phyloP scores from a whole-genome alignment of 2,113 vertebrate genomes.

The Petroica traversi region DNA sequence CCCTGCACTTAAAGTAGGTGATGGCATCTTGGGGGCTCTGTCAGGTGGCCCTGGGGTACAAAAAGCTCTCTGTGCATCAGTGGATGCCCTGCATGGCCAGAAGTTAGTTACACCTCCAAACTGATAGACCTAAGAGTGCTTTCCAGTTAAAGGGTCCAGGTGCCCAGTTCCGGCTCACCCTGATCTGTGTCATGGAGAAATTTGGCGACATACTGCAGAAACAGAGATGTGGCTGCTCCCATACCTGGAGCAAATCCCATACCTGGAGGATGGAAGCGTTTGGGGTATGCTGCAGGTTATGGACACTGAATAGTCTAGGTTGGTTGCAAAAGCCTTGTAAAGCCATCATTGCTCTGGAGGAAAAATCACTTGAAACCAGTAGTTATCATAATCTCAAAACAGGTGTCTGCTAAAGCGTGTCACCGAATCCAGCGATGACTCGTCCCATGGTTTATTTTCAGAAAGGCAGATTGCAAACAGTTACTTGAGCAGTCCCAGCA shows the following conservation, averaged over 20 bases:
- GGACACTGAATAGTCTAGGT: neutral
- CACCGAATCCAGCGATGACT: neutral
- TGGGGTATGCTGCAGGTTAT: neutral
- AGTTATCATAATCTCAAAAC: neutral
- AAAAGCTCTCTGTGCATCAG: neutral
- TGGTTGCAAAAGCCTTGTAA: neutral
- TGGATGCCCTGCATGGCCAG: neutral
- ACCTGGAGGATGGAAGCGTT: neutral
- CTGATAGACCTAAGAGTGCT: neutral
- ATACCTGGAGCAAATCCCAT: neutral
- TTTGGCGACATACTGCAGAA: neutral
- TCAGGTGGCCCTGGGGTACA: neutral
- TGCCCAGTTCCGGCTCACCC: neutral
- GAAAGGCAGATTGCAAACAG: conserved; percentile 33
- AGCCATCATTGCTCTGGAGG: neutral
- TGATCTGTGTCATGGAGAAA: neutral
- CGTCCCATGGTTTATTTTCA: conserved; percentile 16
- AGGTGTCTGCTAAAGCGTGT: conserved; percentile 49
- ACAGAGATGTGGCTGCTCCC: neutral
- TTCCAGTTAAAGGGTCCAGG: neutral
- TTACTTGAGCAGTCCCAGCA: conserved; percentile 46
- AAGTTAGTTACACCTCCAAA: neutral
- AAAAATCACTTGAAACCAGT: neutral
- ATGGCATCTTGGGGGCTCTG: neutral
- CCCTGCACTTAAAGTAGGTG: neutral